Evolutionary conservation across 2,888 invertebrate genomes (phyloP).

Genomic region (Sarcophaga subvicina): DNA sequence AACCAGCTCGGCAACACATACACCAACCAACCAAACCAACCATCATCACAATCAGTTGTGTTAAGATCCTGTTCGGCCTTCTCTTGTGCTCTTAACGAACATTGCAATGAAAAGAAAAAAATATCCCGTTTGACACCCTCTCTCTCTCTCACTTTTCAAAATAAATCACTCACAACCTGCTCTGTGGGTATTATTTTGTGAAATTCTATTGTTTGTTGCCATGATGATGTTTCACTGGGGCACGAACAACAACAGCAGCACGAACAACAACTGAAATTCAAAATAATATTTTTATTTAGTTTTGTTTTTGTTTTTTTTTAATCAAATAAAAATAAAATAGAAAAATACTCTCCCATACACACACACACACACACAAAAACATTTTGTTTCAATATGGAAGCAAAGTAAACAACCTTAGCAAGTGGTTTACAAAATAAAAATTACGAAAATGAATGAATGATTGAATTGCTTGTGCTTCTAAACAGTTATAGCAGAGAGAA

Average conservation of each 20-base stretch:
- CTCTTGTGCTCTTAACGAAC: too few relatives aligned
- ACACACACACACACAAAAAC: background rate
- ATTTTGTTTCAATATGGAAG: constrained; percentile 27
- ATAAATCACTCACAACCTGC: too few relatives aligned
- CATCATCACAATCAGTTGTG: background rate
- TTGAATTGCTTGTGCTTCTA: constrained; percentile 33
- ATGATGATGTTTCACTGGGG: constrained; percentile 57
- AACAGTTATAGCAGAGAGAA: too few relatives aligned
- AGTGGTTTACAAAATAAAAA: constrained; percentile 59
- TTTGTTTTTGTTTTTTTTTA: too few relatives aligned
- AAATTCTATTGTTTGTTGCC: constrained; percentile 63
- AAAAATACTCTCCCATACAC: background rate
- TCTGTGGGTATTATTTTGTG: constrained; percentile 55
- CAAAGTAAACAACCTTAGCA: constrained; percentile 64
- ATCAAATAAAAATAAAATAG: constrained; percentile 16
- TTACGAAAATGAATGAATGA: constrained; percentile 36
- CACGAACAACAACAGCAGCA: constrained; percentile 41
- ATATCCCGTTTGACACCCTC: too few relatives aligned
- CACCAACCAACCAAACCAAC: constrained; percentile 24
- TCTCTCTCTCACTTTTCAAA: too few relatives aligned
- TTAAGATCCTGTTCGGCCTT: too few relatives aligned
- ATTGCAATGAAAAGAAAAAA: too few relatives aligned
- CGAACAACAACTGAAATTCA: too few relatives aligned
- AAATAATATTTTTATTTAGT: too few relatives aligned
- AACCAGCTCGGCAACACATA: constrained; percentile 11